Evolutionary conservation across 1,140 invertebrate species (phyloP), one percentile per base, ranked within the genome.

Genomic region (Plectrocnemia conspersa): DNA sequence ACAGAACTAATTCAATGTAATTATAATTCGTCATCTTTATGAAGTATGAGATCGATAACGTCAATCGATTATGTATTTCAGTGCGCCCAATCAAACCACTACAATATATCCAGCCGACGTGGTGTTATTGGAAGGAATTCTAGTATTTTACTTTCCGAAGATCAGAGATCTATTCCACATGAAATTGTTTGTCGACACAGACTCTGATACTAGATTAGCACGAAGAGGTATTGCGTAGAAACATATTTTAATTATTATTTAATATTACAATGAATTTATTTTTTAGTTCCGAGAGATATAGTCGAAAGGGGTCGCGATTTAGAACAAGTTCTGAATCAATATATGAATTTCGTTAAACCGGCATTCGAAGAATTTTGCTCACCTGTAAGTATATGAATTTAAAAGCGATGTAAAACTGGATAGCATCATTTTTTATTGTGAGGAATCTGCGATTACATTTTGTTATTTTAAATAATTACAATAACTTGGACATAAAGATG

Each of bases 341-440:
- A 99, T 70, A 97, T 94, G 80, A 93, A 88, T 65, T 93, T 89
- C 68, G 96, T 98, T 0, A 98, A 99, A 70, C 96, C 96, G 29
- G 95, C 96, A 1, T 99, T 99, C 77, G 97, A 99, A 72, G 96
- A 99, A 72, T 99, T 99, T 76, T 99, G 96, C 72, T 81, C 95
- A 62, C 97, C 97, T 35, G 91, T 93, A 77, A 83, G 82, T 79
- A n/a, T n/a, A n/a, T n/a, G n/a, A n/a, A n/a, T n/a, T n/a, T n/a
- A n/a, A n/a, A n/a, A n/a, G n/a, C n/a, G n/a, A n/a, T n/a, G n/a
- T n/a, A n/a, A n/a, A n/a, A n/a, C n/a, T n/a, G n/a, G n/a, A n/a
- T n/a, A n/a, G n/a, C n/a, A n/a, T n/a, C n/a, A n/a, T n/a, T n/a
- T n/a, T n/a, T n/a, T n/a, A n/a, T n/a, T n/a, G n/a, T n/a, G n/a